A percentile compares a stretch with the other conserved stretches of the same genome.
Conservation (phyloP, 2,888 invertebrate species). For the Rhingia rostrata region DNA sequence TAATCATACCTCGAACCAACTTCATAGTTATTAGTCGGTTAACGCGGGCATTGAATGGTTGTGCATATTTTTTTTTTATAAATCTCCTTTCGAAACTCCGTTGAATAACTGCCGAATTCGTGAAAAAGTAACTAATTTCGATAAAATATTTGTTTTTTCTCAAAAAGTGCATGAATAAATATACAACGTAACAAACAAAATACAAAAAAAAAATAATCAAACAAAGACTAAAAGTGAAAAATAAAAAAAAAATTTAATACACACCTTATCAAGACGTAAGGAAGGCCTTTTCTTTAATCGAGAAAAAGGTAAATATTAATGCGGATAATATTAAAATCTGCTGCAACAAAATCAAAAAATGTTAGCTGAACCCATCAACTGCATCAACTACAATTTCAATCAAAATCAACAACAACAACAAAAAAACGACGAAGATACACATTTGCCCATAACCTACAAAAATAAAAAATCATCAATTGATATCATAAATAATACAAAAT, state of each 20-base stretch:
- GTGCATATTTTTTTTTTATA: no score
- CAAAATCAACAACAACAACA: constrained; percentile 30
- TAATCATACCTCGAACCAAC: no score
- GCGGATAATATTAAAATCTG: constrained; percentile 31
- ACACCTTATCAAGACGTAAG: constrained; percentile 1
- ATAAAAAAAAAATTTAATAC: not conserved
- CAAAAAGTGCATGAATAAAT: constrained; percentile 16
- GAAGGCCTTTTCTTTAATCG: constrained; percentile 10
- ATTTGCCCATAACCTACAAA: constrained; percentile 24
- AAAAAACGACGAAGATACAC: constrained; percentile 23
- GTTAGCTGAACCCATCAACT: constrained; percentile 60
- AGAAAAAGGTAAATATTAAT: constrained; percentile 31
- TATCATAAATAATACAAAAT: constrained; percentile 7
- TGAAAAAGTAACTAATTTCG: not conserved
- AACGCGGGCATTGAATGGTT: no score
- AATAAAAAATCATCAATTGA: constrained; percentile 15
- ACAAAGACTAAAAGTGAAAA: constrained; percentile 34
- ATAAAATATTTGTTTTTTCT: not conserved
- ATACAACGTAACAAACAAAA: not conserved
- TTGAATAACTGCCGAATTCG: constrained; percentile 13
- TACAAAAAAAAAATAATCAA: constrained; percentile 4
- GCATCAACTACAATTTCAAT: constrained; percentile 41
- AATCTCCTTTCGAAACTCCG: not conserved
- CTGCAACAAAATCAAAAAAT: constrained; percentile 61
- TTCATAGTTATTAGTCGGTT: no score